Percentiles rank a stretch among this genome's conserved stretches.
Conservation (phyloP, 2,113 vertebrate genomes). For the Apodemus sylvaticus region DNA sequence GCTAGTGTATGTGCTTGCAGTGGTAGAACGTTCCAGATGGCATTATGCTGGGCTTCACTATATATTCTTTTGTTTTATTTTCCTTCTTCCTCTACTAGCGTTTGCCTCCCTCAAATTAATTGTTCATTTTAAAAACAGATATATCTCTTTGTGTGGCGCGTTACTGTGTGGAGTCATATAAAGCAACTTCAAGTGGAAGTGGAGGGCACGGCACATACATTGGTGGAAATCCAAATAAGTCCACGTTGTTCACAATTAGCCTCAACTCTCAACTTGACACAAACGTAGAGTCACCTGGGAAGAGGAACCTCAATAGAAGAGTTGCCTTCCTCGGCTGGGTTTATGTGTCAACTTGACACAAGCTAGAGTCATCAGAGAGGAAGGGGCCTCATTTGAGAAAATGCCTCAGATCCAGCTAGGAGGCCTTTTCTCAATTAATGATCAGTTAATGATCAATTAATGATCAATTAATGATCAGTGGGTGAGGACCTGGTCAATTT, state of each 20-base stretch:
- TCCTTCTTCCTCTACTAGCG: neutral
- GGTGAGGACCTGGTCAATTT: no score
- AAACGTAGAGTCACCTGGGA: neutral
- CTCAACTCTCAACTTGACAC: neutral
- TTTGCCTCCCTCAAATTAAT: neutral
- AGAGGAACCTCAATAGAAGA: neutral
- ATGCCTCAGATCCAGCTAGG: no score
- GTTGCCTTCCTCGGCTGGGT: neutral
- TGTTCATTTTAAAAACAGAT: neutral
- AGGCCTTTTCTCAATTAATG: no score
- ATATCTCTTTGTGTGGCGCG: neutral
- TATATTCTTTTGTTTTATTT: neutral
- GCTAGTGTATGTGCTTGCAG: neutral
- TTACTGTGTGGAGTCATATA: neutral
- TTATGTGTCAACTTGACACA: no score
- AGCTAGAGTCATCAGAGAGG: no score
- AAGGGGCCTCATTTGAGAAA: no score
- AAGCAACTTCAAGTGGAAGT: neutral
- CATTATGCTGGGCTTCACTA: neutral
- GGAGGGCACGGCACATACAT: neutral
- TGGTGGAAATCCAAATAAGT: neutral
- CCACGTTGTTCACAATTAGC: neutral
- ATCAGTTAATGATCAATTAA: no score
- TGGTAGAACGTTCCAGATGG: neutral
- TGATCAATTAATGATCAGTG: no score